phyloP scores from a whole-genome alignment of 2,888 invertebrate species.

The Augochlorella aurata region DNA sequence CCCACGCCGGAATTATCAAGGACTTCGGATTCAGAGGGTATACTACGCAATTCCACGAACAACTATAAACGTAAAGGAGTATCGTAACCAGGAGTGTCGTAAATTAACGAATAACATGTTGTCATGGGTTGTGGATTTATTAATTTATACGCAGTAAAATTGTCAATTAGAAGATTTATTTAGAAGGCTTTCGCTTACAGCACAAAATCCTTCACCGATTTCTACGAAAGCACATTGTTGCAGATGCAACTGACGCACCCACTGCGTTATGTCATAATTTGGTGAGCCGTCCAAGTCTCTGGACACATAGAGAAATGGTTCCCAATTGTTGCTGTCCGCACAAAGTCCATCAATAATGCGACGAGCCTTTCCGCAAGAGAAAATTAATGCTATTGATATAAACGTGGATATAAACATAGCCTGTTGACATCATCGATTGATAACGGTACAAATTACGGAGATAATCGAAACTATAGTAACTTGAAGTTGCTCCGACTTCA shows the following conservation, averaged over 20 bases:
- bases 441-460: constrained; percentile 27
- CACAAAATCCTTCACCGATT: constrained; percentile 82
- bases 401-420: constrained; percentile 72
- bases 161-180: not conserved
- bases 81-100: constrained; percentile 12
- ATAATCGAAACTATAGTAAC: constrained; percentile 40
- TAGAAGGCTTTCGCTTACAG: constrained; percentile 73
- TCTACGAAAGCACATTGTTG: constrained; percentile 82
- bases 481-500: constrained; percentile 41
- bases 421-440: constrained; percentile 65
- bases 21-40: constrained; percentile 43
- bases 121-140: not conserved
- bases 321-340: constrained; percentile 36
- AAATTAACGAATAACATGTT: not conserved
- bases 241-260: constrained; percentile 80
- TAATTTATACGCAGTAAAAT: not conserved
- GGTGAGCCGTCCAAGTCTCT: constrained; percentile 48
- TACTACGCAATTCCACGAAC: constrained; percentile 69
- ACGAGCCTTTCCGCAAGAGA: constrained; percentile 55
- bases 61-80: constrained; percentile 57
- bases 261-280: constrained; percentile 78
- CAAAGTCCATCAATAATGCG: constrained; percentile 38
- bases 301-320: constrained; percentile 47
- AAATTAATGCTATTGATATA: constrained; percentile 62
- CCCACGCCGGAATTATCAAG: constrained; percentile 49